Percentiles rank a stretch among this genome's conserved stretches.
phyloP scores from a whole-genome alignment of 2,797 vertebrate species.

The Holocentrus rufus region DNA sequence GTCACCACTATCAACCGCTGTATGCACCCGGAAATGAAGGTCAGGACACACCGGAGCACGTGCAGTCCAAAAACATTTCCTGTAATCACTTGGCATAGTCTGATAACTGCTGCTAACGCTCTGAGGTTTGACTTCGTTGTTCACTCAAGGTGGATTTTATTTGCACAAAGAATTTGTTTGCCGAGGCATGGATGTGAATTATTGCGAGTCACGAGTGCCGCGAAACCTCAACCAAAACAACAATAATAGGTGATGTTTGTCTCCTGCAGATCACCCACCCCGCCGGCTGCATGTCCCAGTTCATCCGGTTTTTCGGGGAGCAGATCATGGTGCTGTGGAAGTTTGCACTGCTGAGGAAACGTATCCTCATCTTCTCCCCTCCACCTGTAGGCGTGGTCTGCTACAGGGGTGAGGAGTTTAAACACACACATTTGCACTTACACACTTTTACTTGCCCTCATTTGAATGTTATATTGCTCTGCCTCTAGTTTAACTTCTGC shows the following conservation, averaged over 20 bases:
- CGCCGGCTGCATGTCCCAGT: constrained; percentile 99
- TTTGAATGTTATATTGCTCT: background rate
- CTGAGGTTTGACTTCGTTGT: background rate
- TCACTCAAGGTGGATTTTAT: background rate
- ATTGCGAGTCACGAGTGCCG: no score
- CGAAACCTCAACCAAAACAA: background rate
- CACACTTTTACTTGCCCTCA: background rate
- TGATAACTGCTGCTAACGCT: background rate
- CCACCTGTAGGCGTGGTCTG: constrained; percentile 98
- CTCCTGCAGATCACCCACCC: constrained; percentile 94
- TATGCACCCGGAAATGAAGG: constrained; percentile 99
- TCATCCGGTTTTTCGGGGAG: constrained; percentile 98
- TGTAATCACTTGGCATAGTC: background rate
- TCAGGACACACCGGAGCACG: constrained; percentile 49
- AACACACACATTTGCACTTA: background rate
- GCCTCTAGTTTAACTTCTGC: background rate
- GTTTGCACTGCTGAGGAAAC: constrained; percentile 95
- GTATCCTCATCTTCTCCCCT: constrained; percentile 96
- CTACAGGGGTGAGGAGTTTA: constrained; percentile 90
- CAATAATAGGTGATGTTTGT: background rate
- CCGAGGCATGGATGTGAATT: background rate
- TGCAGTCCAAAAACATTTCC: background rate
- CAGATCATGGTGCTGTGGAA: constrained; percentile 99
- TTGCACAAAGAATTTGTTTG: background rate
- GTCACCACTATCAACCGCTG: constrained; percentile 91